Conservation (phyloP, 2,888 invertebrate species). For the Gymnoscelis rufifasciata region DNA sequence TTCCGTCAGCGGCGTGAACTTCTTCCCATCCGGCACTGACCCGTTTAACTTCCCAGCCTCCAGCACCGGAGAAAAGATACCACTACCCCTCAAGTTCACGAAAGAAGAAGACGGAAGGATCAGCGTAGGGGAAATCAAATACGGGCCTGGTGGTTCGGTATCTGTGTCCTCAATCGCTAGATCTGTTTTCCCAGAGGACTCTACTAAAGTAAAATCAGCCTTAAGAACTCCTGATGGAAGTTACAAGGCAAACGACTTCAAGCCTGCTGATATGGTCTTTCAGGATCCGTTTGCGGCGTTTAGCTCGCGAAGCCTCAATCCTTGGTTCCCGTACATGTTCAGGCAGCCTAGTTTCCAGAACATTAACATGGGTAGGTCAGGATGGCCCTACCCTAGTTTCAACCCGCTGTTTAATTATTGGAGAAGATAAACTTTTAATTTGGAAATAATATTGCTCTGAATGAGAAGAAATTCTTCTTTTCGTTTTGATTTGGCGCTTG, state of each 20-base stretch:
- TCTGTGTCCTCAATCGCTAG: constrained; percentile 47
- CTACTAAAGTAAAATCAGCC: constrained; percentile 23
- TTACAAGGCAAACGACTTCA: constrained; percentile 8
- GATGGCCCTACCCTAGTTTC: constrained; percentile 46
- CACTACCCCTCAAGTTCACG: constrained; percentile 38
- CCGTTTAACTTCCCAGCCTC: constrained; percentile 17
- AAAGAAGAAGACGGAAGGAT: constrained; percentile 44
- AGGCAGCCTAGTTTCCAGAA: constrained; percentile 33
- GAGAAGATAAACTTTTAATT: too few relatives aligned
- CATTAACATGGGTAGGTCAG: constrained; percentile 30
- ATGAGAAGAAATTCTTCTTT: too few relatives aligned
- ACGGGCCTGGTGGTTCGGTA: constrained; percentile 46
- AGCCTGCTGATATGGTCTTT: constrained; percentile 20
- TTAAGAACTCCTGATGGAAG: background rate
- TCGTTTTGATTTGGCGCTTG: background rate
- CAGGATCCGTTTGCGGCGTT: constrained; percentile 28
- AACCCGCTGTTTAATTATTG: constrained; percentile 45
- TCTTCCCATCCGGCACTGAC: constrained; percentile 36
- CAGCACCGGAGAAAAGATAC: constrained; percentile 29
- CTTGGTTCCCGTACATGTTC: constrained; percentile 39
- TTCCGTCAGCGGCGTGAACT: constrained; percentile 47
- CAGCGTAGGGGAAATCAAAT: constrained; percentile 43
- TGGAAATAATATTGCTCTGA: too few relatives aligned
- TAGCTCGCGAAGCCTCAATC: constrained; percentile 32
- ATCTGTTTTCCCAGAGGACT: constrained; percentile 33